Evolutionary conservation across 2,113 vertebrate genomes (phyloP).

Genomic region (Silurus glanis): DNA sequence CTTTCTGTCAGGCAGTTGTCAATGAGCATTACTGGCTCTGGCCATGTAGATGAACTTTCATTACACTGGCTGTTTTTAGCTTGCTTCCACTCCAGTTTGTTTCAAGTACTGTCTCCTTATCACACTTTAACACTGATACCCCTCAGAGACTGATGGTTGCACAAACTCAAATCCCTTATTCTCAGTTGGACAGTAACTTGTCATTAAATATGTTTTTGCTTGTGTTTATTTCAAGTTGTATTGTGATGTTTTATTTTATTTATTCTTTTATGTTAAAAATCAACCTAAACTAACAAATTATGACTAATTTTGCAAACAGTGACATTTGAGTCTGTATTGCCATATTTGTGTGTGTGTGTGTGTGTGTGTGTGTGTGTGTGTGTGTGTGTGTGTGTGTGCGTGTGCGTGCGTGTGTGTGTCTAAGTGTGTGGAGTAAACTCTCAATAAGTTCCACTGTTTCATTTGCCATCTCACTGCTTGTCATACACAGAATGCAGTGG

Average conservation of each 20-base stretch:
- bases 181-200: constrained; percentile 20
- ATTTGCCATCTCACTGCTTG: constrained; percentile 63
- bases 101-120: constrained; percentile 63
- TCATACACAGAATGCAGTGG: constrained; percentile 63
- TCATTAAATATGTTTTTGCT: neutral
- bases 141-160: constrained; percentile 24
- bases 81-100: constrained; percentile 62
- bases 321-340: neutral
- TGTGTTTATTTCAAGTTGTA: neutral
- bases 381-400: neutral
- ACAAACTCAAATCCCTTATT: constrained; percentile 54
- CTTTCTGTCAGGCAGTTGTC: constrained; percentile 17
- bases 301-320: neutral
- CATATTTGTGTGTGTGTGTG: too few species aligned
- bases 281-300: neutral
- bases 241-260: neutral
- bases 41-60: constrained; percentile 53
- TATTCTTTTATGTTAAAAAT: neutral
- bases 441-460: constrained; percentile 48
- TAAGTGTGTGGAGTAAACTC: neutral
- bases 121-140: constrained; percentile 58
- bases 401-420: neutral
- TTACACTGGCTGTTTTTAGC: constrained; percentile 63
- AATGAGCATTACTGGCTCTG: constrained; percentile 44
- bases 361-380: neutral